Evolutionary conservation across 2,113 vertebrate species (phyloP).

Genomic region (Callorhinus ursinus): DNA sequence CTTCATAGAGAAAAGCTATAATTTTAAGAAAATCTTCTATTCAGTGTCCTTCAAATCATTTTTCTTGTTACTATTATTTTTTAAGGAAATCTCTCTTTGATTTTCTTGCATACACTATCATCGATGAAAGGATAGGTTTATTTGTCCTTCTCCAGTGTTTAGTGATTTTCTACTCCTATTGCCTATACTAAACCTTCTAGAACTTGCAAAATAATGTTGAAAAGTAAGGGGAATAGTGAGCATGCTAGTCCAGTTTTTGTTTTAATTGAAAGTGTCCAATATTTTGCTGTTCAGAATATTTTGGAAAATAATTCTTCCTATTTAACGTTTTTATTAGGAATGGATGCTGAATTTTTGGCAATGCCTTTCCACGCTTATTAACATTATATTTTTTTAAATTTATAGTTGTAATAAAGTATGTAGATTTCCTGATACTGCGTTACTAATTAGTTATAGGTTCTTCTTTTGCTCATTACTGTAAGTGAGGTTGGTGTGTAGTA

Average conservation of each 20-base stretch:
- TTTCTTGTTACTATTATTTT: background rate
- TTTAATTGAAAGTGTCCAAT: background rate
- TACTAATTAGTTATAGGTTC: background rate
- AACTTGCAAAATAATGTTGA: slow-evolving; percentile 43
- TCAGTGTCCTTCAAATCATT: background rate
- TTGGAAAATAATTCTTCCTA: slow-evolving; percentile 43
- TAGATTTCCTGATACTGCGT: background rate
- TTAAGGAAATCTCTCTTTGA: background rate
- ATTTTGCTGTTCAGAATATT: slow-evolving; percentile 51
- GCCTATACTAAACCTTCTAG: background rate
- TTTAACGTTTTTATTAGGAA: background rate
- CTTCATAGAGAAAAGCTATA: background rate
- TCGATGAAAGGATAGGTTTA: background rate
- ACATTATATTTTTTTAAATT: background rate
- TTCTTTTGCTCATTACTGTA: background rate
- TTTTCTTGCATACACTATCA: background rate
- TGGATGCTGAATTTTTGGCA: background rate
- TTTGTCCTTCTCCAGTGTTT: background rate
- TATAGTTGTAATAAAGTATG: background rate
- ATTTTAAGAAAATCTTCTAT: slow-evolving; percentile 8
- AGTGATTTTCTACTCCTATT: background rate
- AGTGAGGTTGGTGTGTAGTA: background rate
- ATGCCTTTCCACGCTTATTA: background rate
- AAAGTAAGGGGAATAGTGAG: background rate
- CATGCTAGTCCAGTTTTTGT: background rate